Conservation (phyloP, 2,888 invertebrate genomes). For the Xestia sexstrigata region DNA sequence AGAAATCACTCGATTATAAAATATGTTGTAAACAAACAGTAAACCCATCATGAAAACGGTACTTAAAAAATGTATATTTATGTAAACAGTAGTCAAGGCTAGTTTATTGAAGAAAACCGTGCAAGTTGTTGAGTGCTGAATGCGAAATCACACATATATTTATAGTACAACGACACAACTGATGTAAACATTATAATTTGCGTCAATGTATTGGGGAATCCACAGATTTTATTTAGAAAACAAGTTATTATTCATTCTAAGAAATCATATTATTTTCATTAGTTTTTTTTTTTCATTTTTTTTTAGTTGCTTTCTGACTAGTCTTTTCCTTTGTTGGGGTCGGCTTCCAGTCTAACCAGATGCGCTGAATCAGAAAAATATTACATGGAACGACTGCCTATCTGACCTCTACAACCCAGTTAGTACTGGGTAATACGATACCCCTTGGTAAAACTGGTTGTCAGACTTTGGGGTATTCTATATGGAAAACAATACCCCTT, state of each 20-base stretch:
- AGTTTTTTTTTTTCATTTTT: background rate
- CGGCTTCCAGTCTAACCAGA: background rate
- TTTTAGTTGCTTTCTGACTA: background rate
- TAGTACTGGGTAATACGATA: too few species aligned
- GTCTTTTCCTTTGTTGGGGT: too few species aligned
- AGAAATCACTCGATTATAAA: background rate
- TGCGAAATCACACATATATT: constrained; percentile 51
- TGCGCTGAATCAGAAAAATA: background rate
- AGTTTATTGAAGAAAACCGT: constrained; percentile 38
- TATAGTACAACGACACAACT: constrained; percentile 46
- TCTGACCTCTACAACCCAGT: too few species aligned
- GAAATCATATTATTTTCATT: background rate
- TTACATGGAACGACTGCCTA: too few species aligned
- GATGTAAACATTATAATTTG: constrained; percentile 5
- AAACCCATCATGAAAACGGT: constrained; percentile 32
- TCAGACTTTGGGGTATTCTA: background rate
- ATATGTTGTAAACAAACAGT: background rate
- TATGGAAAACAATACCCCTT: background rate
- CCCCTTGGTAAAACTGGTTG: too few species aligned
- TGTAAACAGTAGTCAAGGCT: constrained; percentile 46
- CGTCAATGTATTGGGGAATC: background rate
- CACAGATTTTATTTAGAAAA: background rate
- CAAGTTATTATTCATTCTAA: background rate
- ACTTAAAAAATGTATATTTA: constrained; percentile 37
- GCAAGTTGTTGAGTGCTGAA: constrained; percentile 32